Evolutionary conservation across 2,113 vertebrate species (phyloP).

Genomic region (Thoracochromis brauschi): DNA sequence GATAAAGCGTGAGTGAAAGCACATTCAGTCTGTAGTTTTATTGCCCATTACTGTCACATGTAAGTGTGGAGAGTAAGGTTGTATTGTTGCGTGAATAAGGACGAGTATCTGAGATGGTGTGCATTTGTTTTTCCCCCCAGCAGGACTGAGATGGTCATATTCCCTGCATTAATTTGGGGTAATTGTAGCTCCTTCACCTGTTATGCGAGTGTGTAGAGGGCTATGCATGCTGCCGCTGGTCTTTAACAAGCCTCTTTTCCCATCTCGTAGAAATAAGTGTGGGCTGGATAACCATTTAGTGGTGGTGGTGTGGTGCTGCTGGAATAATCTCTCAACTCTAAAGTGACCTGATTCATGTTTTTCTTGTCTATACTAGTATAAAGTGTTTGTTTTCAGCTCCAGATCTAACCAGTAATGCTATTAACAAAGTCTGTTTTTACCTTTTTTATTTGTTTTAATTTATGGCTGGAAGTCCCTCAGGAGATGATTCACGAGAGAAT

Average conservation of each 20-base stretch:
- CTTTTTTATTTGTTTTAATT: not conserved
- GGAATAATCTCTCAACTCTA: not conserved
- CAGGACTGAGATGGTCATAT: constrained; percentile 88
- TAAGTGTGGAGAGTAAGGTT: not conserved
- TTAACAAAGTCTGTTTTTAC: not conserved
- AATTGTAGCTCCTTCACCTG: constrained; percentile 46
- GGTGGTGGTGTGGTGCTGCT: constrained; percentile 5
- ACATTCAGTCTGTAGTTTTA: not conserved
- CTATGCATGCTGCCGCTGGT: constrained; percentile 45
- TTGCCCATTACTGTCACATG: not conserved
- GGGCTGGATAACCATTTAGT: constrained; percentile 18
- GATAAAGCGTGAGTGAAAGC: constrained; percentile 85
- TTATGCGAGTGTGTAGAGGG: constrained; percentile 31
- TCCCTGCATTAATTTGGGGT: constrained; percentile 87
- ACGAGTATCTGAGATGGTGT: constrained; percentile 12
- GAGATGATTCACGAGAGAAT: not conserved
- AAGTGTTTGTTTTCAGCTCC: not conserved
- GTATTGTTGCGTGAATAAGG: not conserved
- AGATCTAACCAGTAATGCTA: not conserved
- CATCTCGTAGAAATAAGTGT: not conserved
- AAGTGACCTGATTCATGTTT: not conserved
- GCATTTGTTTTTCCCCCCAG: constrained; percentile 58
- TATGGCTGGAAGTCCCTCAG: not conserved
- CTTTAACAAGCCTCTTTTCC: constrained; percentile 25
- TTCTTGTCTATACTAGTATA: not conserved